phyloP scores from a whole-genome alignment of 2,888 invertebrate species.

The Tenthredo amoena region DNA sequence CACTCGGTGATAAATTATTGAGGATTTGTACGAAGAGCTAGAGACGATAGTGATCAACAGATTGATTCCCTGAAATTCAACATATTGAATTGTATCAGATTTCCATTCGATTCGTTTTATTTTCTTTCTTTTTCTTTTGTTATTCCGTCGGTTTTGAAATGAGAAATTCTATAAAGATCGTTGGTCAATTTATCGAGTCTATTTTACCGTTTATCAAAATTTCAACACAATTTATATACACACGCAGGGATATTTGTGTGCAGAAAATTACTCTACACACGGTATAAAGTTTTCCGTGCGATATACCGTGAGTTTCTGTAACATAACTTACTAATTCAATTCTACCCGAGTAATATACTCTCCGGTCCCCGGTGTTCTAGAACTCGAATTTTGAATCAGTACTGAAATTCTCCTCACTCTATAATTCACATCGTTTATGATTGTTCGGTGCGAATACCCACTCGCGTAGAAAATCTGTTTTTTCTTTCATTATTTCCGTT shows the following conservation, averaged over 20 bases:
- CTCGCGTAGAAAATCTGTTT: neutral
- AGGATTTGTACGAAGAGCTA: neutral
- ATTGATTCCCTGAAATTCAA: neutral
- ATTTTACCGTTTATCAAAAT: too few relatives aligned
- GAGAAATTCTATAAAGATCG: too few relatives aligned
- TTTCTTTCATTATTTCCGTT: neutral
- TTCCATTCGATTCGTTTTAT: too few relatives aligned
- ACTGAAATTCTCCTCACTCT: neutral
- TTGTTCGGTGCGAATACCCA: neutral
- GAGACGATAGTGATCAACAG: neutral
- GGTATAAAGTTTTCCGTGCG: neutral
- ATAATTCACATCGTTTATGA: neutral
- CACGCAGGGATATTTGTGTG: too few relatives aligned
- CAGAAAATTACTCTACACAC: neutral
- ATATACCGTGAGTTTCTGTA: neutral
- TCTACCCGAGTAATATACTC: neutral
- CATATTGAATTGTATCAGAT: too few relatives aligned
- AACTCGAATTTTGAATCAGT: slow-evolving; percentile 12
- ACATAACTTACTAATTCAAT: slow-evolving; percentile 9
- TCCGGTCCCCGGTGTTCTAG: neutral
- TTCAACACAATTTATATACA: too few relatives aligned
- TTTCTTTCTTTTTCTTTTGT: too few relatives aligned
- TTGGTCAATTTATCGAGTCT: too few relatives aligned
- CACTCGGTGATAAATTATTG: slow-evolving; percentile 16
- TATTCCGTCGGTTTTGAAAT: too few relatives aligned